Percentiles rank a stretch among this genome's conserved stretches.
phyloP scores from a whole-genome alignment of 64 coral and sea anemone genomes.

The Montipora cactus region DNA sequence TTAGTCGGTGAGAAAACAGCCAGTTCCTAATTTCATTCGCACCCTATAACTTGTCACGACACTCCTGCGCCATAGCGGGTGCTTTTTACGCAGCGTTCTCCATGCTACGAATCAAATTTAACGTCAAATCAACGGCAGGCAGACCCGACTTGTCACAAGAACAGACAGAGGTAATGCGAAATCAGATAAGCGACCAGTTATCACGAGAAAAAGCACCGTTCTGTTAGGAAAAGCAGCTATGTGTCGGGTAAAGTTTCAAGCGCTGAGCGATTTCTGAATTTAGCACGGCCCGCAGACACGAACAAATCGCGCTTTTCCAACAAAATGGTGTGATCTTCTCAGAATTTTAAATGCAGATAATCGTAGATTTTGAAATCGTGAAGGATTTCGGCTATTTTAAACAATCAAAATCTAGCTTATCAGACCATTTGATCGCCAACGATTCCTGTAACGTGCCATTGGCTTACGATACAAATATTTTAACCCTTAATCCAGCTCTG shows the following conservation, averaged over 20 bases:
- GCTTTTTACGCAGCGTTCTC: background rate
- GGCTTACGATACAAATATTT: background rate
- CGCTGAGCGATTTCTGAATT: background rate
- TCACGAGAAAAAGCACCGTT: background rate
- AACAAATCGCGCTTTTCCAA: background rate
- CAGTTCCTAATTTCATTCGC: slow-evolving; percentile 15
- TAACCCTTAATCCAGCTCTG: background rate
- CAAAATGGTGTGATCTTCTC: background rate
- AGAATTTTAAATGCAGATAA: too few relatives aligned
- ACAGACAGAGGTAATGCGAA: slow-evolving; percentile 32
- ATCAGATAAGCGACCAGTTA: slow-evolving; percentile 41
- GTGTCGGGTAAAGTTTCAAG: background rate
- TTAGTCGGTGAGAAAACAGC: slow-evolving; percentile 21
- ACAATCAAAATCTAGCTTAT: background rate
- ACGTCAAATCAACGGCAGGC: slow-evolving; percentile 46
- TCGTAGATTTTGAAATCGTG: background rate
- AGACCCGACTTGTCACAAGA: slow-evolving; percentile 15
- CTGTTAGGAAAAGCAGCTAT: slow-evolving; percentile 11
- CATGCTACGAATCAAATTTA: slow-evolving; percentile 62
- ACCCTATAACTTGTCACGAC: slow-evolving; percentile 19
- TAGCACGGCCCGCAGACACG: background rate
- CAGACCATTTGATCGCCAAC: background rate
- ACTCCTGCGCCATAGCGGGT: background rate
- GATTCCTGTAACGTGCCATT: background rate
- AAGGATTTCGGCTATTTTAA: background rate